These are phyloP conservation scores for Chamaetylas fuelleborni DNA, from an alignment of 2,113 vertebrate species.

Conservation along the genomic window DNA sequence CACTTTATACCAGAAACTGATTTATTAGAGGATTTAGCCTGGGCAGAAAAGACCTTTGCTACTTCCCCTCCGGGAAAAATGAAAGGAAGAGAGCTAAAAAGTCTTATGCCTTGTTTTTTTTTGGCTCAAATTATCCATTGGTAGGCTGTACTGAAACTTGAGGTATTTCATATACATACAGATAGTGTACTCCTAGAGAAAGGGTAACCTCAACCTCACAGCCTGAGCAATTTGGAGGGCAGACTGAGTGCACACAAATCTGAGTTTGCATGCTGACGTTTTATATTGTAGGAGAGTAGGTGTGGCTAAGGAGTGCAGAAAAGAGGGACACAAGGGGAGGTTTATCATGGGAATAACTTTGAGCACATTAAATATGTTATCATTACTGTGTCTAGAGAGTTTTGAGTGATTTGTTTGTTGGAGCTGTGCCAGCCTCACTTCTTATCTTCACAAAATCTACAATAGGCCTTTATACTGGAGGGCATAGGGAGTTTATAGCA, in stretches of 20 bases:
- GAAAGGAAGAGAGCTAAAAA: neutral
- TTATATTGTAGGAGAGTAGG: neutral
- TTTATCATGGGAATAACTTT: neutral
- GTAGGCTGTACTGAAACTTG: neutral
- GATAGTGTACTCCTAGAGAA: neutral
- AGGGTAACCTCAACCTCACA: neutral
- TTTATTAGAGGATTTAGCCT: neutral
- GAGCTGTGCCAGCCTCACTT: neutral
- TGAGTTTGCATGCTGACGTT: neutral
- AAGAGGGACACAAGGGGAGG: neutral
- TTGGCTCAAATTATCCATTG: neutral
- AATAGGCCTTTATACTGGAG: neutral
- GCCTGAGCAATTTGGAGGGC: neutral
- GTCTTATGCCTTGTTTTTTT: neutral
- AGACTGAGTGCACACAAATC: neutral
- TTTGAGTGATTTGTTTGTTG: neutral
- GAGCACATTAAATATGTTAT: neutral
- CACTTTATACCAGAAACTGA: neutral
- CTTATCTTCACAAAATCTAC: neutral
- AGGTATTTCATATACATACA: neutral
- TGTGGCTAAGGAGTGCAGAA: neutral
- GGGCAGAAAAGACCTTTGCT: neutral
- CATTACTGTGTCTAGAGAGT: neutral
- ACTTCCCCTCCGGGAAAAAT: neutral
- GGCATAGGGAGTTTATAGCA: neutral